Conservation (phyloP, 2,797 vertebrate species). For the Choloepus didactylus region DNA sequence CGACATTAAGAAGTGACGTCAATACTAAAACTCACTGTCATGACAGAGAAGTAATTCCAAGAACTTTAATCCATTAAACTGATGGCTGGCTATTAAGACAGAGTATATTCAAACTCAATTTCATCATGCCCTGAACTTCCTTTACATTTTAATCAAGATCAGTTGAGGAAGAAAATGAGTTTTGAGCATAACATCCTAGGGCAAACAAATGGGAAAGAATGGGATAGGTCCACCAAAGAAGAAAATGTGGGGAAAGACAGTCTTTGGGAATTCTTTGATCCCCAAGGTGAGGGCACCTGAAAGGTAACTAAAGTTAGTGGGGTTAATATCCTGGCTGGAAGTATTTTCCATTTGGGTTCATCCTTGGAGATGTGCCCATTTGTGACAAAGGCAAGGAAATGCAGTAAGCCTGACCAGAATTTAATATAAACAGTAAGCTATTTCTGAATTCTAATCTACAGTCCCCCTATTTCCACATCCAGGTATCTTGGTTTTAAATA, state of each 20-base stretch:
- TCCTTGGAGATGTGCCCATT: neutral
- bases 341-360: neutral
- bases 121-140: constrained; percentile 15
- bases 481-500: neutral
- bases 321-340: neutral
- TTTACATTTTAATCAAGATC: constrained; percentile 58
- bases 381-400: neutral
- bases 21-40: neutral
- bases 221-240: neutral
- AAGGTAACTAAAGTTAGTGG: neutral
- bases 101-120: neutral
- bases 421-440: neutral
- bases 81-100: neutral
- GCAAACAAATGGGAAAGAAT: constrained; percentile 1
- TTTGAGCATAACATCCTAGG: neutral
- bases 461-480: neutral
- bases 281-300: neutral
- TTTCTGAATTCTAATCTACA: neutral
- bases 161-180: constrained; percentile 52
- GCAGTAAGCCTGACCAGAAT: neutral
- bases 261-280: neutral
- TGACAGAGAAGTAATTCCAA: neutral
- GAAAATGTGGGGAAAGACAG: neutral
- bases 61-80: constrained; percentile 36
- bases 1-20: constrained; percentile 11